Conservation (phyloP, 2,888 invertebrate genomes). For the Platerodrilus igneus region DNA sequence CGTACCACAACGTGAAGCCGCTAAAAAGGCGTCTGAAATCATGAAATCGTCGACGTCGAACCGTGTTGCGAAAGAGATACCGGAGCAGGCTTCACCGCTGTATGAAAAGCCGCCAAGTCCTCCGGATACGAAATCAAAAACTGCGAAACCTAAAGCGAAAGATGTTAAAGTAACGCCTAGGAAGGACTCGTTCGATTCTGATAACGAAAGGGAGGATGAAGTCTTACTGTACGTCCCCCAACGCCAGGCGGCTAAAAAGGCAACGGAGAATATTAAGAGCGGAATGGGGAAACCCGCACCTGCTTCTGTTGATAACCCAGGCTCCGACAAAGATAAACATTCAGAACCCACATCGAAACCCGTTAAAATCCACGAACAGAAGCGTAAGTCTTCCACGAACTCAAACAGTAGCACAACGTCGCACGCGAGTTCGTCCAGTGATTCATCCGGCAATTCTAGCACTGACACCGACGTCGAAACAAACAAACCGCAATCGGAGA, state of each 20-base stretch:
- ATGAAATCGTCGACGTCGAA: conserved; percentile 64
- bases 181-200: conserved; percentile 35
- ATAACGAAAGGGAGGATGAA: conserved; percentile 61
- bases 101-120: conserved; percentile 33
- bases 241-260: conserved; percentile 86
- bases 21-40: conserved; percentile 86
- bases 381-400: conserved; percentile 54
- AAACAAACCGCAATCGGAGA: conserved; percentile 42
- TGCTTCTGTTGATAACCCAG: conserved; percentile 39
- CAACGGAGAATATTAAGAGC: conserved; percentile 84
- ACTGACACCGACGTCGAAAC: conserved; percentile 44
- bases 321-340: conserved; percentile 28
- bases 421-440: conserved; percentile 48
- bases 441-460: conserved; percentile 52
- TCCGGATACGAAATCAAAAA: conserved; percentile 26
- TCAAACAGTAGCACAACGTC: conserved; percentile 56
- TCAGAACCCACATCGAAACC: conserved; percentile 15
- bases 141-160: conserved; percentile 32
- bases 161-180: conserved; percentile 48
- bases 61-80: conserved; percentile 40
- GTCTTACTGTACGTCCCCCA: conserved; percentile 82
- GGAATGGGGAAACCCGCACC: conserved; percentile 58
- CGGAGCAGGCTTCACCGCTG: no score
- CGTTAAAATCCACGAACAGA: no score
- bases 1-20: conserved; percentile 85